phyloP scores from a whole-genome alignment of 1,140 invertebrate species.

The Caenorhabditis elegans region WBcel235 BX284605.5:10632501-10633000 shows the following conservation, averaged over 20 bases:
- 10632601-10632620: background rate
- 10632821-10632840: background rate
- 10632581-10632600: background rate
- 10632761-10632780: background rate
- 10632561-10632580: background rate
- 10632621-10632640: background rate
- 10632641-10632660: background rate
- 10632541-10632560: background rate
- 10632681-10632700: no score
- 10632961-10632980: slow-evolving; percentile 9
- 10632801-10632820: background rate
- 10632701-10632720: background rate
- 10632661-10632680: background rate
- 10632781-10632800: background rate
- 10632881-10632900: slow-evolving; percentile 2
- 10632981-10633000: slow-evolving; percentile 10
- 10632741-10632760: background rate
- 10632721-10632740: background rate
- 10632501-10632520: background rate
- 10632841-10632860: background rate
- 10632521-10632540: background rate
- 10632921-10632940: background rate
- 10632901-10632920: slow-evolving; percentile 5
- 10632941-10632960: background rate
- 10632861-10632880: background rate